Percentiles rank a stretch among this genome's conserved stretches.
phyloP scores from a whole-genome alignment of 2,113 vertebrate species.

The Labrus mixtus region DNA sequence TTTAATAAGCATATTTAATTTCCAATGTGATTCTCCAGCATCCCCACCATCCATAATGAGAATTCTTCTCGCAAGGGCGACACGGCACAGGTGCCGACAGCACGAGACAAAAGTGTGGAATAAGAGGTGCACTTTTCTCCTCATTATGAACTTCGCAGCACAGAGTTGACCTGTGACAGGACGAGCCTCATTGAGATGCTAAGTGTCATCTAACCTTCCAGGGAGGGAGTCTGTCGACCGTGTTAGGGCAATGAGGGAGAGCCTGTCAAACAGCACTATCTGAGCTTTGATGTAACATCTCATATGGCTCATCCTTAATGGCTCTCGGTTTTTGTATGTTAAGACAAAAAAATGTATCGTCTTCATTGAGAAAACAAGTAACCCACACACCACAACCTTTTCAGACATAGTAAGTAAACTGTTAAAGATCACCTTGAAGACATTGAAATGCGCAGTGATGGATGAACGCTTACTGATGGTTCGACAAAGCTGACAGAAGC shows the following conservation, averaged over 20 bases:
- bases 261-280: conserved; percentile 66
- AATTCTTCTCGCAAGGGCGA: conserved; percentile 68
- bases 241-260: conserved; percentile 72
- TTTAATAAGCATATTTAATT: conserved; percentile 79
- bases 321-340: conserved; percentile 42
- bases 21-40: conserved; percentile 60
- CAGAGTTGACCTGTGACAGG: conserved; percentile 65
- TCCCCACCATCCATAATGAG: conserved; percentile 66
- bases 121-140: conserved; percentile 54
- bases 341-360: conserved; percentile 35
- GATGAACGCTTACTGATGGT: conserved; percentile 54
- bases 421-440: conserved; percentile 69
- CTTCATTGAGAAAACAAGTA: conserved; percentile 11
- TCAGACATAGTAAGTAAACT: conserved; percentile 35
- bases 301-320: conserved; percentile 49
- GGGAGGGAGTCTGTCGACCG: conserved; percentile 60
- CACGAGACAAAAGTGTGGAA: conserved; percentile 49
- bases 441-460: conserved; percentile 56
- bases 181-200: conserved; percentile 72
- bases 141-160: conserved; percentile 70
- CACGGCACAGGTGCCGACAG: conserved; percentile 37
- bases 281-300: conserved; percentile 60
- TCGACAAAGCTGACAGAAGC: conserved; percentile 57
- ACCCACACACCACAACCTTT: conserved; percentile 23
- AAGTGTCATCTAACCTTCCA: conserved; percentile 56